Evolutionary conservation across 2,797 vertebrate species (phyloP).

Genomic region (Pantherophis vulpinus): DNA sequence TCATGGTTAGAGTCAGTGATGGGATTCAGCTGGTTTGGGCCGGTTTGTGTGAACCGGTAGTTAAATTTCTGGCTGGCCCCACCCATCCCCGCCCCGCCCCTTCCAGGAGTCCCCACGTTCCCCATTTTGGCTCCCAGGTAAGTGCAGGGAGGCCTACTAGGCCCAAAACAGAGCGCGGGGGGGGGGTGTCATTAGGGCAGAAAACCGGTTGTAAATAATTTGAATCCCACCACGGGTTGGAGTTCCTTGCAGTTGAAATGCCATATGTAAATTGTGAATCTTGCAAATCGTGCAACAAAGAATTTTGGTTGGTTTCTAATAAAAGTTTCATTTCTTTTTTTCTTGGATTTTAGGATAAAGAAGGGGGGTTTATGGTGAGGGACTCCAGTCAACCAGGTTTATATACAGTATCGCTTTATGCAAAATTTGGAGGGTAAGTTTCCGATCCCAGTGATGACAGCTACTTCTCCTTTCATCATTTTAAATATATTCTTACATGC

Average conservation of each 20-base stretch:
- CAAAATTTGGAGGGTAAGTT: slow-evolving; percentile 84
- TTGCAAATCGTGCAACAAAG: background rate
- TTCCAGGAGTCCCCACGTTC: too few relatives aligned
- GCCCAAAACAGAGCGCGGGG: too few relatives aligned
- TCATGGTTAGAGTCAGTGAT: background rate
- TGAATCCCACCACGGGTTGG: too few relatives aligned
- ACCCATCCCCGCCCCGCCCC: too few relatives aligned
- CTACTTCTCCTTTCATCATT: background rate
- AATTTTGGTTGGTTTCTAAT: background rate
- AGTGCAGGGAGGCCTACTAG: too few relatives aligned
- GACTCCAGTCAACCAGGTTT: slow-evolving; percentile 85
- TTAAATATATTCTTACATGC: background rate
- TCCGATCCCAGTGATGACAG: background rate
- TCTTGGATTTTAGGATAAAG: slow-evolving; percentile 84
- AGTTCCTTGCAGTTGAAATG: background rate
- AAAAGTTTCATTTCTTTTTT: slow-evolving; percentile 7
- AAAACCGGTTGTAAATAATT: too few relatives aligned
- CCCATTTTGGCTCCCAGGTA: too few relatives aligned
- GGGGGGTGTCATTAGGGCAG: too few relatives aligned
- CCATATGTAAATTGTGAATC: background rate
- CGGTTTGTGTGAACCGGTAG: too few relatives aligned
- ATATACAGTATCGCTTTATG: slow-evolving; percentile 89
- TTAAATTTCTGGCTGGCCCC: too few relatives aligned
- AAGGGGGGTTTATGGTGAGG: slow-evolving; percentile 91
- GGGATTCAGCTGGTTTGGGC: too few relatives aligned